Evolutionary conservation across 2,113 vertebrate genomes (phyloP), one percentile per base, ranked within the genome.

Genomic region (Marcusenius ussheri): DNA sequence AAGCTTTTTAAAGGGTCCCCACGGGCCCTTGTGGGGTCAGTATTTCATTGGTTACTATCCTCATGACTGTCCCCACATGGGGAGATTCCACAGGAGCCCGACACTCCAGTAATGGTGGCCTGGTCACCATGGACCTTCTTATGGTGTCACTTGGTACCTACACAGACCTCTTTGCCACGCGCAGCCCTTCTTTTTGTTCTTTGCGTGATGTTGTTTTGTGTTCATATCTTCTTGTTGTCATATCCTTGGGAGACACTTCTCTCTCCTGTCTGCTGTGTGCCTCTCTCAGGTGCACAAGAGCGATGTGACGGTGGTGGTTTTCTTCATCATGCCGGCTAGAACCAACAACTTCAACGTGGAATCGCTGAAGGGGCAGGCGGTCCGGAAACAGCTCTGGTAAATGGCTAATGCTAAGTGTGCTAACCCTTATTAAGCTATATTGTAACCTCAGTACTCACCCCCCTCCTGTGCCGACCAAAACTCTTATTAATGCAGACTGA

Each of bases 331-430:
- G 98, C 98, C 98, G 6, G 97, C 98, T 50, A 97, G 97, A 94
- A 99, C 98, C 27, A 99, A 99, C 93, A 99, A 99, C 93, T 99
- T 99, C 93, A 99, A 99, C 0, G 98, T 99, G 95, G 98, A 99
- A 94, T 97, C 97, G 0, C 92, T 99, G 92, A 99, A 98, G 93
- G 98, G 98, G 31, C 98, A 99, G 92, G 98, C 98, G 0, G 94
- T 99, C 8, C 95, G 98, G 53, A 99, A 99, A 91, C 98, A 99
- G 93, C 96, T 99, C 6, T 99, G 98, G 98, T 99, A 96, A 24
- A 62, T n/a, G 21, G 50, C 39, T 53, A 49, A 35, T n/a, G 13
- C 70, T 51, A 27, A 9, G 13, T 31, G 3, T 24, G 27, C 21
- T 89, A 56, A 51, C n/a, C 27, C 47, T 77, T 1, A 77, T 9